These are phyloP conservation scores for Melitaea cinxia DNA, from an alignment of 1,140 invertebrate species.

Conservation along the genomic window DNA sequence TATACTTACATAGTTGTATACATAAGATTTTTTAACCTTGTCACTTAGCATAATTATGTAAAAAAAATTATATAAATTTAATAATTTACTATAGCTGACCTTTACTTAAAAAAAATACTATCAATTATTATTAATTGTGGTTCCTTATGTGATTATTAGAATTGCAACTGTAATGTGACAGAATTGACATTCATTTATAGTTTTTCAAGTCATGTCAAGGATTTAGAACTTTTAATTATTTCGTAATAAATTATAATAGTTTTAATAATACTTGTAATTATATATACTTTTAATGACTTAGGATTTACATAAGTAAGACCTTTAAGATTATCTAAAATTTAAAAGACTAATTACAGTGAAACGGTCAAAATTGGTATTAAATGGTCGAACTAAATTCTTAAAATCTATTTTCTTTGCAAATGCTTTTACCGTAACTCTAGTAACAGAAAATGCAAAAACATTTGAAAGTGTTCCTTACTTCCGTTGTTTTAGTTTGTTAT, in stretches of 20 bases:
- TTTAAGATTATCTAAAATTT: background rate
- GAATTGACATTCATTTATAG: too few species aligned
- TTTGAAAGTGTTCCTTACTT: too few species aligned
- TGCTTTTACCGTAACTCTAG: too few species aligned
- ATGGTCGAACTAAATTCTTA: too few species aligned
- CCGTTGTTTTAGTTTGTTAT: too few species aligned
- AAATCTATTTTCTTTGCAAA: too few species aligned
- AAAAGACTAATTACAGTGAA: background rate
- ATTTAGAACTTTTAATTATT: too few species aligned
- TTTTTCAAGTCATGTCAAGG: too few species aligned
- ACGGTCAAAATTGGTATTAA: too few species aligned
- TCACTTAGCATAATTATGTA: conserved; percentile 4
- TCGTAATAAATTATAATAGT: background rate
- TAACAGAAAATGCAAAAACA: too few species aligned
- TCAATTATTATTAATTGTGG: conserved; percentile 6
- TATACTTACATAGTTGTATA: conserved; percentile 3
- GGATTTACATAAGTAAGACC: background rate
- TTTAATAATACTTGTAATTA: conserved; percentile 2
- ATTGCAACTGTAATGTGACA: background rate
- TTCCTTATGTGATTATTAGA: background rate
- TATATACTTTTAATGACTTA: background rate
- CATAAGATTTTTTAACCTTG: conserved; percentile 1
- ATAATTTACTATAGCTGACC: background rate
- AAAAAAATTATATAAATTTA: conserved; percentile 6
- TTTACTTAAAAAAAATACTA: conserved; percentile 5